These are phyloP conservation scores for Intellagama lesueurii DNA, from an alignment of 2,797 vertebrate species.

Conservation along the genomic window DNA sequence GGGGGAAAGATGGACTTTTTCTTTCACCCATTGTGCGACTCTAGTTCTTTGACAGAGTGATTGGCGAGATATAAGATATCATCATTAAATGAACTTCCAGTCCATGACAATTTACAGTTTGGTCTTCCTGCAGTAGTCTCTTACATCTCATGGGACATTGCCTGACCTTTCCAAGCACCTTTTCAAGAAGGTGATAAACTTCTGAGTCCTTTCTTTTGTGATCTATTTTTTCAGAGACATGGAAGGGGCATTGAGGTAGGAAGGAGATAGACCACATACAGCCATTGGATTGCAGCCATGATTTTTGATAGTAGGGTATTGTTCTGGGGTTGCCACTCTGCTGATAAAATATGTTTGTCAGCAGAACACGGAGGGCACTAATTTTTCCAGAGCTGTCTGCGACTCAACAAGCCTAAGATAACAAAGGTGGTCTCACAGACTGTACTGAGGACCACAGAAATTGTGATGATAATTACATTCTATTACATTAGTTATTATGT, in stretches of 20 bases:
- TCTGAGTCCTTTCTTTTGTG: not conserved
- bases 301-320: not conserved
- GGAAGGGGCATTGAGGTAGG: not conserved
- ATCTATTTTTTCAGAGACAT: not conserved
- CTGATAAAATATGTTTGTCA: not conserved
- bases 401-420: too few relatives aligned
- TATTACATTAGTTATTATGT: too few relatives aligned
- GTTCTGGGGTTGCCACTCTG: not conserved
- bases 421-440: too few relatives aligned
- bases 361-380: not conserved
- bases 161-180: not conserved
- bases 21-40: too few relatives aligned
- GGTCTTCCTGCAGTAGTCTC: not conserved
- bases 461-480: too few relatives aligned
- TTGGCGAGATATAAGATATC: too few relatives aligned
- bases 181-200: not conserved
- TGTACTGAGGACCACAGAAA: too few relatives aligned
- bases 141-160: not conserved
- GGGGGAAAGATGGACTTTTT: too few relatives aligned
- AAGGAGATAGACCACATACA: not conserved
- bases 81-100: not conserved
- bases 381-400: not conserved
- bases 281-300: not conserved
- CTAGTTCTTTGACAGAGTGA: too few relatives aligned
- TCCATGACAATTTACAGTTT: not conserved